Evolutionary conservation across 2,888 invertebrate species (phyloP), one percentile per base, ranked within the genome.

Genomic region (Patella pellucida): DNA sequence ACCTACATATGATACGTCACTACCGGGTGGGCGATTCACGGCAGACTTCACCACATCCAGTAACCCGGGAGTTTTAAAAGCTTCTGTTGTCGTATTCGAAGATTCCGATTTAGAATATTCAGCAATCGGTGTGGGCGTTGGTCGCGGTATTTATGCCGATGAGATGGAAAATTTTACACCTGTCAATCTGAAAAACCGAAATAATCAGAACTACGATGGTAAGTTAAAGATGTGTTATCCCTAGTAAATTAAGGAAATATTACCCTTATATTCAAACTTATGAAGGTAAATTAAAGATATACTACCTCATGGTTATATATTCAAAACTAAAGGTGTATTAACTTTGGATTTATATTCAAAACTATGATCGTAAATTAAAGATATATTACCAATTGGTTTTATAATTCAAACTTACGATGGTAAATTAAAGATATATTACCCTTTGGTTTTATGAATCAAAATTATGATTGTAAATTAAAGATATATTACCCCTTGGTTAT

Each of bases 1-100:
- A 11, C 76, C 79, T 0, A 85, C 84, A 0, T 86, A 83, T 73
- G 86, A 86, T 71, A 77, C 80, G 31, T 85, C 85, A 16, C 69
- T 79, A 41, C 86, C 86, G 1, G 77, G 77, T 1, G 86, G 84
- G 11, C 76, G 85, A 11, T 72, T 86, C 3, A 73, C 75, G 11
- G 79, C 79, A 9, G 85, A 78, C 2, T 86, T 84, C 69, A 54
- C 31, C 2, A 74, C 81, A 15, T 83, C 84, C 68, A 85, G 85
- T 73, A 86, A 86, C 72, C 81, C 83, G 3, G 73, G 71, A 3
- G 73, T 77, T 15, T 72, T 85, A 31, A 80, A 79, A 23, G 85
- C 82, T 1, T 76, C 76, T 12, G 76, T 85, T 41, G 78, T 83
- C 7, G 81, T 82, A 7, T 78, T 81, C 76, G 86, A 86, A 41